Evolutionary conservation across 2,888 invertebrate species (phyloP).

Genomic region (Anthrax anthrax): DNA sequence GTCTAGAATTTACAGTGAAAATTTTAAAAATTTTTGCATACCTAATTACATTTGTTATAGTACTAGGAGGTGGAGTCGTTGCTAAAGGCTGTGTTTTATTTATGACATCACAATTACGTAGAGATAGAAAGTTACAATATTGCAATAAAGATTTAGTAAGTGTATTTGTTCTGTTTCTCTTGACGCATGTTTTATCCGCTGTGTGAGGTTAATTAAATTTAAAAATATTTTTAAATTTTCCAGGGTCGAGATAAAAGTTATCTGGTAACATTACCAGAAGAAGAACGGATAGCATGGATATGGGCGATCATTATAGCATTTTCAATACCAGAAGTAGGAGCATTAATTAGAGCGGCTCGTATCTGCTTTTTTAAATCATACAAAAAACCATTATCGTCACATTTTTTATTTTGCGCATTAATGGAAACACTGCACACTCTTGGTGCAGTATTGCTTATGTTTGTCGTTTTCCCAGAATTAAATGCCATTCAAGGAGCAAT

Average conservation of each 20-base stretch:
- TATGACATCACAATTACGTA: conserved; percentile 79
- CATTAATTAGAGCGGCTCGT: conserved; percentile 66
- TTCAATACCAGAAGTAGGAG: conserved; percentile 76
- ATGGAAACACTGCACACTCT: conserved; percentile 81
- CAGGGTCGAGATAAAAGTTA: conserved; percentile 77
- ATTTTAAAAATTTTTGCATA: conserved; percentile 74
- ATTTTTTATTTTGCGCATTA: conserved; percentile 45
- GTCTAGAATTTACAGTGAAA: conserved; percentile 72
- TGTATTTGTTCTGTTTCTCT: conserved; percentile 1
- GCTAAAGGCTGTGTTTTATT: conserved; percentile 80
- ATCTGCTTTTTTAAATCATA: conserved; percentile 87
- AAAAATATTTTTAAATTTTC: conserved; percentile 13
- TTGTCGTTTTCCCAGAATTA: conserved; percentile 77
- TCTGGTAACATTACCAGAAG: conserved; percentile 63
- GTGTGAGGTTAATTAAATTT: too few species aligned
- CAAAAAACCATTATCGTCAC: conserved; percentile 44
- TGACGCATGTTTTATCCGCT: not conserved
- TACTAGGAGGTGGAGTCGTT: conserved; percentile 70
- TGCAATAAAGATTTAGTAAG: conserved; percentile 76
- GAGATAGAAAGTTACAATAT: conserved; percentile 59
- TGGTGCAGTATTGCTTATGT: conserved; percentile 75
- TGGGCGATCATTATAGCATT: conserved; percentile 83
- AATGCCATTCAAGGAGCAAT: conserved; percentile 92
- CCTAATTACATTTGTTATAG: conserved; percentile 68
- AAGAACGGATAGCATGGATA: conserved; percentile 82